Percentiles rank a stretch among this genome's conserved stretches.
phyloP scores from a whole-genome alignment of 2,113 vertebrate genomes.

The Talpa occidentalis region DNA sequence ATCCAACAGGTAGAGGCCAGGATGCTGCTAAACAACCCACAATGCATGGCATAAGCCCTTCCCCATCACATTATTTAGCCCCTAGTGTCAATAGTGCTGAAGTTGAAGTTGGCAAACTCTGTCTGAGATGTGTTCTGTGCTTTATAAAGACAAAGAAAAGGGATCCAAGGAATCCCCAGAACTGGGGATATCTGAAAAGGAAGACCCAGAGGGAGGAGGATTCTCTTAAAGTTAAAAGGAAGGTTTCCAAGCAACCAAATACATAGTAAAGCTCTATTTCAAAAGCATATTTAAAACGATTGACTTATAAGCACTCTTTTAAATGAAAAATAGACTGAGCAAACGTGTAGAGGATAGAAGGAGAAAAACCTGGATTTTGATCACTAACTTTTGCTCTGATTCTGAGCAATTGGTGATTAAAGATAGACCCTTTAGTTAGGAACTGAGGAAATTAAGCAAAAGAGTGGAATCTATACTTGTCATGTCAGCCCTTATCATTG shows the following conservation, averaged over 20 bases:
- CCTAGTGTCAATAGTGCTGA: background rate
- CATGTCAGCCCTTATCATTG: background rate
- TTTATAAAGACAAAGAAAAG: constrained; percentile 14
- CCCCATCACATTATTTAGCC: background rate
- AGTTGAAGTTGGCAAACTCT: background rate
- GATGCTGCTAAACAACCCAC: background rate
- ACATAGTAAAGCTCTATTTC: background rate
- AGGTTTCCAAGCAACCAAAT: background rate
- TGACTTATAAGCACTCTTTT: background rate
- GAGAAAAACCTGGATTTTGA: background rate
- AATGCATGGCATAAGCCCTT: background rate
- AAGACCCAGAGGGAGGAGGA: background rate
- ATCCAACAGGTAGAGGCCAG: background rate
- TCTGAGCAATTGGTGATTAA: background rate
- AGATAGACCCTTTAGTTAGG: background rate
- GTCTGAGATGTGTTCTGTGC: background rate
- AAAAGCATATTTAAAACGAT: background rate
- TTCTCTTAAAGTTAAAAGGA: background rate
- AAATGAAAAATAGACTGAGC: background rate
- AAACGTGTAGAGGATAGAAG: background rate
- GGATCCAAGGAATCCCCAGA: background rate
- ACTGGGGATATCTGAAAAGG: background rate
- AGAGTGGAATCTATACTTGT: background rate
- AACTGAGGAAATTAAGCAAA: constrained; percentile 39
- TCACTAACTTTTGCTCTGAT: constrained; percentile 5